phyloP scores from a whole-genome alignment of 2,113 vertebrate species.

The Pachyramphus minor region DNA sequence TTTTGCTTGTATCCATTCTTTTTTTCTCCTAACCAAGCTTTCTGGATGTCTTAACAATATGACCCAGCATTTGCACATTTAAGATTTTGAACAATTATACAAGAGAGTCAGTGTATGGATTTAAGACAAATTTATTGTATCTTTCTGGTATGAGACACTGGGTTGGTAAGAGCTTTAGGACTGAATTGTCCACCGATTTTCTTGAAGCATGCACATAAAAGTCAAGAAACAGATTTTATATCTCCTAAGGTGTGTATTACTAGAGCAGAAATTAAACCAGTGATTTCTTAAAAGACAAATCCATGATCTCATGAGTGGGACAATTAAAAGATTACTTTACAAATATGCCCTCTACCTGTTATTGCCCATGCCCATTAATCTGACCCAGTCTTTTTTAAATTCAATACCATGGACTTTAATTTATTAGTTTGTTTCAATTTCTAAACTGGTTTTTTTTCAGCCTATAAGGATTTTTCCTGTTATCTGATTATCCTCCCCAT shows the following conservation, averaged over 20 bases:
- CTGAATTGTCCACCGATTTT: background rate
- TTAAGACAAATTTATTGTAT: background rate
- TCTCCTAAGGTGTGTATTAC: background rate
- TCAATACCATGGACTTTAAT: background rate
- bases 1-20: background rate
- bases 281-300: background rate
- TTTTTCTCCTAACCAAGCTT: background rate
- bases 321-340: background rate
- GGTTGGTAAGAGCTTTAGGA: background rate
- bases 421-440: background rate
- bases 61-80: background rate
- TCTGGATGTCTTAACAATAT: background rate
- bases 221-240: background rate
- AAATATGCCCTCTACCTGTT: background rate
- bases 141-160: background rate
- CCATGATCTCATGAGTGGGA: background rate
- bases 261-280: background rate
- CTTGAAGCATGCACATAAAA: background rate
- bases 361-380: background rate
- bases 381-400: background rate
- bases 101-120: background rate
- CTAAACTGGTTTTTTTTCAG: background rate
- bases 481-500: background rate
- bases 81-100: background rate
- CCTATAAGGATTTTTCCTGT: background rate